Percentiles rank a stretch among this genome's conserved stretches.
phyloP scores from a whole-genome alignment of 2,797 vertebrate species.

The Pelobates cultripes region DNA sequence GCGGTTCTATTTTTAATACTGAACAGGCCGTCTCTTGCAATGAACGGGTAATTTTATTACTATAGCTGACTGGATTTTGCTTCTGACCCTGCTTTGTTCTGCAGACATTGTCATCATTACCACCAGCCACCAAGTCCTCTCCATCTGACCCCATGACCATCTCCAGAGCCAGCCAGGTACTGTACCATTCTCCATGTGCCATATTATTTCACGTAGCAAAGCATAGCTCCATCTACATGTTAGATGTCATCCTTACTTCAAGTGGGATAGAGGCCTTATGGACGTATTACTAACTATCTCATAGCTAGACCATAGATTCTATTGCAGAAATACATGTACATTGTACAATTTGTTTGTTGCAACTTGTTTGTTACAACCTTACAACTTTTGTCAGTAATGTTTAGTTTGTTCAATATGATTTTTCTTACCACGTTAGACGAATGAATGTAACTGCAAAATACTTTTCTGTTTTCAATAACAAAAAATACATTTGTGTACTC shows the following conservation, averaged over 20 bases:
- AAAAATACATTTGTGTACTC: too few relatives aligned
- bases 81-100: conserved; percentile 88
- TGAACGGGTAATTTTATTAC: conserved; percentile 60
- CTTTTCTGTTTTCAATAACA: too few relatives aligned
- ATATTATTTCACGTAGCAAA: conserved; percentile 36
- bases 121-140: conserved; percentile 90
- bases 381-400: too few relatives aligned
- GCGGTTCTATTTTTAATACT: not conserved
- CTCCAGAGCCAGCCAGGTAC: conserved; percentile 89
- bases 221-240: conserved; percentile 29
- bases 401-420: too few relatives aligned
- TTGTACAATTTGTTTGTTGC: too few relatives aligned
- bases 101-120: conserved; percentile 89
- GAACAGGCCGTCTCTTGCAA: conserved; percentile 13
- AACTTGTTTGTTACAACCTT: too few relatives aligned
- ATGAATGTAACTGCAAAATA: too few relatives aligned
- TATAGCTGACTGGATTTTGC: conserved; percentile 80
- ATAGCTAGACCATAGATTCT: too few relatives aligned
- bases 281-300: not conserved
- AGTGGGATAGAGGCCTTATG: not conserved
- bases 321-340: too few relatives aligned
- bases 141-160: conserved; percentile 89
- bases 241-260: conserved; percentile 23
- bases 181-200: conserved; percentile 74
- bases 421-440: too few relatives aligned